Percentiles rank a stretch among this genome's conserved stretches.
phyloP scores from a whole-genome alignment of 2,113 vertebrate genomes.

The Heterotis niloticus region DNA sequence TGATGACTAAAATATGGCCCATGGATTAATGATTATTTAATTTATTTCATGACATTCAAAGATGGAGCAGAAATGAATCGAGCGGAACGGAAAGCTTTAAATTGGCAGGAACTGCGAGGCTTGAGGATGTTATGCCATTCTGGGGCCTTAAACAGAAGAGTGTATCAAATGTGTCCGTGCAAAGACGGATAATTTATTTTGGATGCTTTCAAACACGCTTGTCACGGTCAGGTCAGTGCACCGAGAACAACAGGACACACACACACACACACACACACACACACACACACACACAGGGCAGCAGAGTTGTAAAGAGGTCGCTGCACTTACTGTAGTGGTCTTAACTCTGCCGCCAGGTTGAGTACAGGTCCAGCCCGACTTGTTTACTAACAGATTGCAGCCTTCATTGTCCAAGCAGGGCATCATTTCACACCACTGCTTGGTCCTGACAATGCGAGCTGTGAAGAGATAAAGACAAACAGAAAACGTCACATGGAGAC shows the following conservation, averaged over 20 bases:
- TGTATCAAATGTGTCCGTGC: neutral
- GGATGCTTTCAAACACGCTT: neutral
- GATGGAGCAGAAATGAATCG: neutral
- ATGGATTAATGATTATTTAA: slow-evolving; percentile 16
- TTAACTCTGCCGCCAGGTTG: slow-evolving; percentile 88
- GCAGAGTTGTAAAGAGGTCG: no score
- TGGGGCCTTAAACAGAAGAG: neutral
- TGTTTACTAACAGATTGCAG: slow-evolving; percentile 82
- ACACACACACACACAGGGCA: neutral
- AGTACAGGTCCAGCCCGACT: slow-evolving; percentile 90
- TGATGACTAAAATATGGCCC: slow-evolving; percentile 1
- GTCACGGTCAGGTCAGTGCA: no score
- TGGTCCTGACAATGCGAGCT: slow-evolving; percentile 80
- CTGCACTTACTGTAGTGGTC: slow-evolving; percentile 81
- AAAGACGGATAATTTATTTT: neutral
- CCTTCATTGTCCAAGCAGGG: slow-evolving; percentile 87
- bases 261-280: neutral
- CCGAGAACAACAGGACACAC: no score
- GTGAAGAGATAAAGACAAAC: slow-evolving; percentile 36
- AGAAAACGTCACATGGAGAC: no score
- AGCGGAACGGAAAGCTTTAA: neutral
- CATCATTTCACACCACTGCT: slow-evolving; percentile 89
- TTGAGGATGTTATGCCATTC: neutral
- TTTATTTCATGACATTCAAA: neutral
- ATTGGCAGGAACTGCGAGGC: neutral